phyloP scores from a whole-genome alignment of 2,888 invertebrate species.

The Scelioninae gen. 2 region DNA sequence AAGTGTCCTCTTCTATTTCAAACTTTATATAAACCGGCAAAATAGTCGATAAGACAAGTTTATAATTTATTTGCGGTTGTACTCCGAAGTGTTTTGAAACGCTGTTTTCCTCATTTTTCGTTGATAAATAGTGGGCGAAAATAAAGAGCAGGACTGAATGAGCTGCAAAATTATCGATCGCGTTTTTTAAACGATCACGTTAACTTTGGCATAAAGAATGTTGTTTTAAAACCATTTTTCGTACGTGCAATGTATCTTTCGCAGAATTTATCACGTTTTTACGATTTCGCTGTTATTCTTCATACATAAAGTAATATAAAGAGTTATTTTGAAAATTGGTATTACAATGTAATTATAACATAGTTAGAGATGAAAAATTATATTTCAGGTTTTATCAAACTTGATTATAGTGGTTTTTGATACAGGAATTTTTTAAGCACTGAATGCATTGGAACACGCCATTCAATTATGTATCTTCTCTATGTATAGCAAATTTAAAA shows the following conservation, averaged over 20 bases:
- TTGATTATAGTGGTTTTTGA: too few species aligned
- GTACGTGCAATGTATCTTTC: background rate
- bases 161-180: slow-evolving; percentile 12
- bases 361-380: too few species aligned
- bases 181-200: background rate
- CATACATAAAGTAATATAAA: too few species aligned
- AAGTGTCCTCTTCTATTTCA: slow-evolving; percentile 75
- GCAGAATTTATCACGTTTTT: background rate
- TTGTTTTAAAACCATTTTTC: background rate
- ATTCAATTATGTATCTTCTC: too few species aligned
- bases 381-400: too few species aligned
- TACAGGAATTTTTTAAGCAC: too few species aligned
- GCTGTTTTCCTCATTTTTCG: slow-evolving; percentile 40
- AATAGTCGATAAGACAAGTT: slow-evolving; percentile 42
- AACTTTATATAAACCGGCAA: slow-evolving; percentile 45
- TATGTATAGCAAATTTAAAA: too few species aligned
- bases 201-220: background rate
- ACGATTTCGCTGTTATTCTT: too few species aligned
- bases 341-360: too few species aligned
- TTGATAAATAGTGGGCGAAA: slow-evolving; percentile 14
- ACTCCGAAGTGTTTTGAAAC: background rate
- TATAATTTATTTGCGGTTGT: slow-evolving; percentile 38
- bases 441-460: too few species aligned
- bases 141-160: slow-evolving; percentile 7
- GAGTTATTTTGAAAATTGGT: too few species aligned